Evolutionary conservation across 2,113 vertebrate species (phyloP).

Genomic region (Hemibagrus wyckioides): DNA sequence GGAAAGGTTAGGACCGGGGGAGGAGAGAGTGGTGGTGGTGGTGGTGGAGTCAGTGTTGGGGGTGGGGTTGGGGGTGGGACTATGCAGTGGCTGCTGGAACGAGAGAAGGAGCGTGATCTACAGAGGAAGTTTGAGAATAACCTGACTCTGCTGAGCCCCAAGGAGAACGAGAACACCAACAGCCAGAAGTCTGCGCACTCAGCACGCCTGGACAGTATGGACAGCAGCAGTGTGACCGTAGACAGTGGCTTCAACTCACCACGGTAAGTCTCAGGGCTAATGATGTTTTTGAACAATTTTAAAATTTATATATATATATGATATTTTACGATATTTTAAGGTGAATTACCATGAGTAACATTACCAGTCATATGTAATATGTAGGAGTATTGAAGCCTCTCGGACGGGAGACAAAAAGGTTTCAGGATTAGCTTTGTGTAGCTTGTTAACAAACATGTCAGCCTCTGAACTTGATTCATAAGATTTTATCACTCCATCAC

Average conservation of each 20-base stretch:
- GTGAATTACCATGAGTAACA: neutral
- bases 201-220: constrained; percentile 97
- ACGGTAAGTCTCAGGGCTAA: constrained; percentile 81
- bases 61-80: constrained; percentile 90
- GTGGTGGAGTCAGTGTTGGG: constrained; percentile 69
- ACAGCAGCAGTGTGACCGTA: constrained; percentile 99
- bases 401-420: neutral
- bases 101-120: constrained; percentile 93
- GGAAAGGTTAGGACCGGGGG: constrained; percentile 84
- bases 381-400: neutral
- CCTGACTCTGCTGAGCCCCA: constrained; percentile 92
- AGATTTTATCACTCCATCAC: neutral
- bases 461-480: neutral
- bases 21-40: constrained; percentile 69
- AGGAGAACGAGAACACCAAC: constrained; percentile 91
- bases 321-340: no score
- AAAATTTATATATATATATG: no score
- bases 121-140: constrained; percentile 97
- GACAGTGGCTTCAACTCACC: constrained; percentile 99
- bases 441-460: neutral
- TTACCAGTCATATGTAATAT: neutral
- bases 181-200: constrained; percentile 95
- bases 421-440: neutral
- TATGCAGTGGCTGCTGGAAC: constrained; percentile 96
- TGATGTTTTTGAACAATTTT: no score